These are phyloP conservation scores for Eciton burchellii DNA, from an alignment of 1,140 invertebrate genomes.

Conservation along the genomic window DNA sequence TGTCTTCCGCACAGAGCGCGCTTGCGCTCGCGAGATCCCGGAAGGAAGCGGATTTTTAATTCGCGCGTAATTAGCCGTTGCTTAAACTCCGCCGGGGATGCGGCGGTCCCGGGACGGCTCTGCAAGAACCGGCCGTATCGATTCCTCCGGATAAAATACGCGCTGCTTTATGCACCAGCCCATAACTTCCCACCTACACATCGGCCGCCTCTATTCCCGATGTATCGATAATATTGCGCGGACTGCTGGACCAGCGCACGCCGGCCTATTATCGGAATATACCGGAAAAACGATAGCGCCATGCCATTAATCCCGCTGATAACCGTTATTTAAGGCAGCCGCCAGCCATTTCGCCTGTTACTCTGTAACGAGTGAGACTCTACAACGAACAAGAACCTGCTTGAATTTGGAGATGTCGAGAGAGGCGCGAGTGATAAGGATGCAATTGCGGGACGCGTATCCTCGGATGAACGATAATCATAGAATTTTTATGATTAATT, in stretches of 20 bases:
- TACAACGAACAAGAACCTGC: conserved; percentile 67
- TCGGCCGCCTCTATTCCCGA: conserved; percentile 20
- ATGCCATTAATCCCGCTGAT: conserved; percentile 71
- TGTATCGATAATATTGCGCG: conserved; percentile 71
- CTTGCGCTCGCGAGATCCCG: too few species aligned
- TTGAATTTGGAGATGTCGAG: conserved; percentile 1
- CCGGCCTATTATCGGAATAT: conserved; percentile 65
- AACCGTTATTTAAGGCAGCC: conserved; percentile 71
- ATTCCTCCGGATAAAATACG: conserved; percentile 53
- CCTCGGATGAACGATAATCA: neutral
- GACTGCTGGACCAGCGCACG: conserved; percentile 32
- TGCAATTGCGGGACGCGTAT: neutral
- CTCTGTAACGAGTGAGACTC: conserved; percentile 65
- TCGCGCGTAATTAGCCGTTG: conserved; percentile 17
- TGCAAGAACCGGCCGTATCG: conserved; percentile 45
- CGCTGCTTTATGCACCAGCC: conserved; percentile 59
- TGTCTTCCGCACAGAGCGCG: too few species aligned
- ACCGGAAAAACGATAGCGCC: conserved; percentile 71
- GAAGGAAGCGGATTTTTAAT: conserved; percentile 21
- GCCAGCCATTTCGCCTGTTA: conserved; percentile 41
- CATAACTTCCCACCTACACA: conserved; percentile 56
- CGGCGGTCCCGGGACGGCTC: neutral
- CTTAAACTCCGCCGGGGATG: conserved; percentile 14
- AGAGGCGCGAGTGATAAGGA: neutral
- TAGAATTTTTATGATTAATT: conserved; percentile 7